Evolutionary conservation across 2,113 vertebrate species (phyloP), one percentile per base, ranked within the genome.

Genomic region (Oreochromis tanganicae): DNA sequence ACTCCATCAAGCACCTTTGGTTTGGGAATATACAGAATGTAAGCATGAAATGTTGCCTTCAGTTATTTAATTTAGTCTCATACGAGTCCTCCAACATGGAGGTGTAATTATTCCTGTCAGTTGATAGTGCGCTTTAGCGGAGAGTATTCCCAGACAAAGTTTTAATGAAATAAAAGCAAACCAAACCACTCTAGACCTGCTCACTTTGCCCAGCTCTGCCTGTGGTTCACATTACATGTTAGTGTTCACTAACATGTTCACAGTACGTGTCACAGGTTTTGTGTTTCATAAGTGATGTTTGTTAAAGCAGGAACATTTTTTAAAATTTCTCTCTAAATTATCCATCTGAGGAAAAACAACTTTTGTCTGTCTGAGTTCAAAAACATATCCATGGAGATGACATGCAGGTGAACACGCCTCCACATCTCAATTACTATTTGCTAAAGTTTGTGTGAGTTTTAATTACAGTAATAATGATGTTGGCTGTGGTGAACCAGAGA

Each of bases 311-410:
- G 56, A 59, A n/a, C 41, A 4, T 52, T 34, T 82, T 83, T 82
- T 57, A 0, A 24, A 21, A 46, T 14, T 32, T 29, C 48, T 68
- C 38, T 79, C 54, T 34, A 21, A n/a, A 50, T 83, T 0, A 63
- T 75, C 36, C 24, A 9, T 59, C 17, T 68, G 68, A 48, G 16
- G 11, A 36, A 71, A 89, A 87, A 27, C 17, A 24, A 52, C 21
- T 79, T 71, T 73, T 21, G 0, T 56, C 50, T 80, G 14, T 54
- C 1, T 38, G 21, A 84, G 29, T 73, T 38, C 19, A 21, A 82
- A 85, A 85, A 52, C 9, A 13, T 84, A 81, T 90, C 86, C 88
- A 82, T 66, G 79, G 87, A 78, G 63, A 90, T 68, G 41, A 17
- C 80, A 68, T 38, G 82, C 81, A 81, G 55, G 59, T 63, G 29